Evolutionary conservation across 2,113 vertebrate species (phyloP).

Genomic region (Megaceryle maxima): DNA sequence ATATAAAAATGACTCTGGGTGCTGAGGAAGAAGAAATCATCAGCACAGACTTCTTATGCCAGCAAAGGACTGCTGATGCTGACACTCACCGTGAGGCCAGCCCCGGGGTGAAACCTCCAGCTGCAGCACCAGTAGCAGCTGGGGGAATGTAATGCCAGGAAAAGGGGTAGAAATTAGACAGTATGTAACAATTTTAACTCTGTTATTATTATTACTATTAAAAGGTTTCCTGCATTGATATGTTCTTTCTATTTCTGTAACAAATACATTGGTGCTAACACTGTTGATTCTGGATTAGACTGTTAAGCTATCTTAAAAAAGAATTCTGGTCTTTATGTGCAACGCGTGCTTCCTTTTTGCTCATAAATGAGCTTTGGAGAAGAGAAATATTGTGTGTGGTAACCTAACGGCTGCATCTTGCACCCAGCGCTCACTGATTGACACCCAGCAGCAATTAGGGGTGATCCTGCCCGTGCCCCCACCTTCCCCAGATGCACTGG

Average conservation of each 20-base stretch:
- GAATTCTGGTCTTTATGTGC: not conserved
- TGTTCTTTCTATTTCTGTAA: not conserved
- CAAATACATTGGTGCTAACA: not conserved
- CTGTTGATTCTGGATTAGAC: not conserved
- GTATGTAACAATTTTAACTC: not conserved
- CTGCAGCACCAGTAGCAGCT: not conserved
- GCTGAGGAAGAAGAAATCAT: not conserved
- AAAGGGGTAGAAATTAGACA: not conserved
- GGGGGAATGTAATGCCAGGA: not conserved
- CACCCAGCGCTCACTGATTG: not conserved
- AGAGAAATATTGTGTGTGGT: fast-evolving
- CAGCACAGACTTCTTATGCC: not conserved
- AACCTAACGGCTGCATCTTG: not conserved
- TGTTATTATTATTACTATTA: no score
- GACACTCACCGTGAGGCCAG: not conserved
- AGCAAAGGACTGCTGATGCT: not conserved
- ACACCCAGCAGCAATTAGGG: not conserved
- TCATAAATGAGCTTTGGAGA: not conserved
- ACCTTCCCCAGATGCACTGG: no score
- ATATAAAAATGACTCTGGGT: not conserved
- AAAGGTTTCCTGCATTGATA: not conserved
- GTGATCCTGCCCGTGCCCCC: not conserved
- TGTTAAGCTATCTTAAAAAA: not conserved
- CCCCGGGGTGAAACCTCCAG: not conserved
- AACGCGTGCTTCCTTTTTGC: not conserved